Evolutionary conservation across 1,140 invertebrate species (phyloP), one percentile per base, ranked within the genome.

Genomic region (Aricia agestis): DNA sequence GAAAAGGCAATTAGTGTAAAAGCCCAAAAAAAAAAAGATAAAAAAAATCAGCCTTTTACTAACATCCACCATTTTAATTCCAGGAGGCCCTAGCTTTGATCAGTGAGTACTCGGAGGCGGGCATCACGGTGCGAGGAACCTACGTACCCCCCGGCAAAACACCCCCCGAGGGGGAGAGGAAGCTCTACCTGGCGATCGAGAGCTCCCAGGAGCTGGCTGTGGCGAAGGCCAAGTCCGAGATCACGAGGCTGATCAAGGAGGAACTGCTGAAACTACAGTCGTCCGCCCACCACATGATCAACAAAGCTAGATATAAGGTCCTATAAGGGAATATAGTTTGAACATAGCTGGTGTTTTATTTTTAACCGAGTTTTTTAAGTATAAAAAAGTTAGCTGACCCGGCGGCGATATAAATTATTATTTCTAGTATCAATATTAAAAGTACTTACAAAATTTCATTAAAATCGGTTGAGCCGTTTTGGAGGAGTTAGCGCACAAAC

Each of bases 161-260:
- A 18, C 95, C 96, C 0, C 97, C 97, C 0, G 98, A 99, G 77
- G 98, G 98, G 11, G 99, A 99, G 79, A 93, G 98, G 13, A 99
- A 99, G 86, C 92, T 99, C 0, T 99, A 99, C 89, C 92, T 99
- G 58, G 98, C 98, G n/a, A 99, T 99, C 82, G 99, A 99, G 87
- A 99, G 98, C 72, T 98, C 98, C 0, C 98, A 96, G 81, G 98
- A 99, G 89, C 93, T 99, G 66, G 97, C 98, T 10, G 97, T 99
- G 0, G 97, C 97, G 65, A 99, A 99, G 92, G 99, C 99, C 1
- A 99, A 99, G 90, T 97, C 97, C 17, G 99, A 99, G 93, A 99
- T 99, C 42, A 98, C 98, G 1, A 94, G 99, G 11, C 94, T 99
- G 13, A 99, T 99, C 79, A 99, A 99, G 87, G 99, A 99, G 90